Base-by-base conservation (phyloP, 2,113 vertebrate genomes). In the Thryonomys swinderianus region DNA sequence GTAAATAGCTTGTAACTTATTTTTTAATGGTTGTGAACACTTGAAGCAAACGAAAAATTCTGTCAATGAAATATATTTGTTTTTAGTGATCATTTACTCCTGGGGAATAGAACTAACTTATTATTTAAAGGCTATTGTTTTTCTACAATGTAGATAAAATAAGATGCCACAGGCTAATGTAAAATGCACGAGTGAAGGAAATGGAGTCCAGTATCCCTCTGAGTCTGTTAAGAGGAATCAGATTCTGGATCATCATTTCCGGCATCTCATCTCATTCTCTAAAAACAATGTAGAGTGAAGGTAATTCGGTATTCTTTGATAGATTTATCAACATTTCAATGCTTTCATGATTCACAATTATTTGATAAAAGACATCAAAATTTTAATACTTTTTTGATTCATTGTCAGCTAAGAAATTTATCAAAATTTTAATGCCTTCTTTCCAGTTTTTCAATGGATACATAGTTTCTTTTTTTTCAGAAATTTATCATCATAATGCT, bases 1-100 rank as follows among this genome's bases (percentile, higher is more conserved):
- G 6, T 48, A n/a, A 59, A 21, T 57, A 69, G 81, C 67, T 92
- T 90, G 21, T 53, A 55, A 45, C 8, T 93, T 76, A 21, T 67
- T 64, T 92, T 94, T 79, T 69, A 42, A 45, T 4, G 55, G 64
- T 53, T 55, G 30, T 37, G 32, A 88, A 61, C 34, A 71, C 90
- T 12, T 48, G 34, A n/a, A 25, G 71, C 79, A 91, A 86, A 42
- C 78, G 80, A 83, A 95, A 94, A 95, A 93, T 66, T 80, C 53
- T 27, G n/a, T 12, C 30, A 53, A 80, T 13, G 53, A 89, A 79
- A 83, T 45, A 21, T 7, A 81, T 30, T 66, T 78, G 20, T 48
- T 79, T 96, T 89, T 48, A 78, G n/a, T 59, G 86, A 84, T 85
- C 85, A 71, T 90, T 96, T 85, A 78, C 10, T 48, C 66, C 11